Evolutionary conservation across 1,140 invertebrate species (phyloP).

Genomic region (Pinna nobilis): DNA sequence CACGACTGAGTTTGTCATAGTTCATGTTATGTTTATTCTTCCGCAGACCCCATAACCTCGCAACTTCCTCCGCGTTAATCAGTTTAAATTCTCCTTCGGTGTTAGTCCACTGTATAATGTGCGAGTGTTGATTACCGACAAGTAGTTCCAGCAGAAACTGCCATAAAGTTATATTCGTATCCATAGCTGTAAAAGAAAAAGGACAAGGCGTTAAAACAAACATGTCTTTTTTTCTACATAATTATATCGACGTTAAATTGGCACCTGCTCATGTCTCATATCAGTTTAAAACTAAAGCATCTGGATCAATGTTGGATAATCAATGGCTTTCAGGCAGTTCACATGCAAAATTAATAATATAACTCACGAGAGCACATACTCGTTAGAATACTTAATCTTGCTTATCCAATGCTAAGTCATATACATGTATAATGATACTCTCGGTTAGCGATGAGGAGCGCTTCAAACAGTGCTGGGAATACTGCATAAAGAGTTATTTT

Average conservation of each 20-base stretch:
- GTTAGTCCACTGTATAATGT: constrained; percentile 98
- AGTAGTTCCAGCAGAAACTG: constrained; percentile 78
- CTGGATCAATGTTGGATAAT: constrained; percentile 10
- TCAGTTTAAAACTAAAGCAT: neutral
- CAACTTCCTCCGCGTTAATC: constrained; percentile 97
- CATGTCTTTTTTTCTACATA: neutral
- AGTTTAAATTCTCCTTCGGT: constrained; percentile 99
- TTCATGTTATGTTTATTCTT: constrained; percentile 99
- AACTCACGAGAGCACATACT: too few relatives aligned
- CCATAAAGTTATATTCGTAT: constrained; percentile 74
- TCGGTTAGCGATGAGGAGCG: too few relatives aligned
- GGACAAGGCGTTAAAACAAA: too few relatives aligned
- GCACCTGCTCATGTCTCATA: neutral
- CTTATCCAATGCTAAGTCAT: too few relatives aligned
- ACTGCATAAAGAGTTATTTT: too few relatives aligned
- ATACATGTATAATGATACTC: too few relatives aligned
- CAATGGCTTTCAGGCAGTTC: neutral
- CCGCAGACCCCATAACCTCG: constrained; percentile 95
- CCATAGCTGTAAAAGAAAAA: constrained; percentile 53
- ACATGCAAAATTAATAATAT: neutral
- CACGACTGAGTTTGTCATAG: constrained; percentile 97
- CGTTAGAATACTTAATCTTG: too few relatives aligned
- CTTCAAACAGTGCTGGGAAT: too few relatives aligned
- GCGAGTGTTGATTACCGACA: constrained; percentile 95
- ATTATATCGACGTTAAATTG: neutral